phyloP scores from a whole-genome alignment of 2,113 vertebrate species.

The Eptatretus burgeri region DNA sequence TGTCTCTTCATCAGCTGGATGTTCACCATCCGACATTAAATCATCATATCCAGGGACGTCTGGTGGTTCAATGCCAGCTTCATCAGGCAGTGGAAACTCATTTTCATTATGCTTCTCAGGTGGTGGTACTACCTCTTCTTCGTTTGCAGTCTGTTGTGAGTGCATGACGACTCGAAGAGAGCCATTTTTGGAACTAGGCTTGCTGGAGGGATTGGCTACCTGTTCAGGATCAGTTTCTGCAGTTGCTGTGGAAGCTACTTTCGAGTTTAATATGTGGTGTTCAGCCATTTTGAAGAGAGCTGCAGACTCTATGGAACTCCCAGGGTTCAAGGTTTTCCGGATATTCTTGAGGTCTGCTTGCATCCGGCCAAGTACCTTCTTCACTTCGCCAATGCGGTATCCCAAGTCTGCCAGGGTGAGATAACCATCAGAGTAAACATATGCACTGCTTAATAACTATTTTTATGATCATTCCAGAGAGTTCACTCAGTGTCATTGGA shows the following conservation, averaged over 20 bases:
- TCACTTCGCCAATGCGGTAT: not conserved
- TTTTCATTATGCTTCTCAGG: too few species aligned
- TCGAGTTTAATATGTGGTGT: not conserved
- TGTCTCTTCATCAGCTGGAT: too few species aligned
- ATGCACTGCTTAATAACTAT: not conserved
- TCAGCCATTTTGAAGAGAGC: not conserved
- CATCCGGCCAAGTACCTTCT: not conserved
- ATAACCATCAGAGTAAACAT: not conserved
- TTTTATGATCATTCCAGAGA: not conserved
- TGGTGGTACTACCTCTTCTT: too few species aligned
- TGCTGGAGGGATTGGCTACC: not conserved
- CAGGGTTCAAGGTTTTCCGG: not conserved
- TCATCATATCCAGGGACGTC: too few species aligned
- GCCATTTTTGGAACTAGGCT: not conserved
- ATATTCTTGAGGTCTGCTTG: not conserved
- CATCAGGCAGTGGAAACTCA: too few species aligned
- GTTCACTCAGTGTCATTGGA: not conserved
- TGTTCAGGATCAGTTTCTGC: not conserved
- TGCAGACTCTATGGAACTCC: not conserved
- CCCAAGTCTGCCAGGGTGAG: not conserved
- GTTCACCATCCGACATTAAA: too few species aligned
- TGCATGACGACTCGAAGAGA: conserved; percentile 5
- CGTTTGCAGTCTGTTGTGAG: not conserved
- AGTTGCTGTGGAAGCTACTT: not conserved
- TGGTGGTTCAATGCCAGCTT: too few species aligned